Conservation (phyloP, 2,113 vertebrate genomes). For the Aldabrachelys gigantea region DNA sequence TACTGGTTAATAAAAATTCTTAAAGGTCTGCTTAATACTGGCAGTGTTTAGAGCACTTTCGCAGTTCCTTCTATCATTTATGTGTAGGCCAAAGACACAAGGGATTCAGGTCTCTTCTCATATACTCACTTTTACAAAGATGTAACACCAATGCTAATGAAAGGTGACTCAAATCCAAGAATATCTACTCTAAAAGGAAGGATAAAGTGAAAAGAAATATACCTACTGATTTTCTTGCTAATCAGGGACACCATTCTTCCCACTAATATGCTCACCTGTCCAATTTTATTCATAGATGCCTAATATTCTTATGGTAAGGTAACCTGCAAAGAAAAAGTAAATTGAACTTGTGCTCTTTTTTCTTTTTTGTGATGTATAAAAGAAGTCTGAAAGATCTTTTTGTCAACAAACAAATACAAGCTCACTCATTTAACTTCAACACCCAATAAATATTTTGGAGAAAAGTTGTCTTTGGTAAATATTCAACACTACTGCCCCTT, state of each 20-base stretch:
- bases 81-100: not conserved
- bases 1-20: not conserved
- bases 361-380: not conserved
- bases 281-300: not conserved
- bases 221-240: not conserved
- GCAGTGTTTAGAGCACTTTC: not conserved
- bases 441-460: not conserved
- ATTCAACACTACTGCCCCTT: not conserved
- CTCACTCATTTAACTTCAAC: rapidly evolving
- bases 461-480: not conserved
- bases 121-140: not conserved
- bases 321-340: not conserved
- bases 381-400: not conserved
- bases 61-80: rapidly evolving
- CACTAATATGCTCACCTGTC: rapidly evolving
- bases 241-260: not conserved
- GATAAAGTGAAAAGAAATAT: not conserved
- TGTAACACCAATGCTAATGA: not conserved
- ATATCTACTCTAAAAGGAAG: rapidly evolving
- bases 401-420: not conserved
- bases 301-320: not conserved
- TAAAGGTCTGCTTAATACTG: not conserved
- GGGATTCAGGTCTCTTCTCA: not conserved
- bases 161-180: not conserved
- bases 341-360: not conserved